Evolutionary conservation across 2,113 vertebrate genomes (phyloP).

Genomic region (Megatriorchis doriae): DNA sequence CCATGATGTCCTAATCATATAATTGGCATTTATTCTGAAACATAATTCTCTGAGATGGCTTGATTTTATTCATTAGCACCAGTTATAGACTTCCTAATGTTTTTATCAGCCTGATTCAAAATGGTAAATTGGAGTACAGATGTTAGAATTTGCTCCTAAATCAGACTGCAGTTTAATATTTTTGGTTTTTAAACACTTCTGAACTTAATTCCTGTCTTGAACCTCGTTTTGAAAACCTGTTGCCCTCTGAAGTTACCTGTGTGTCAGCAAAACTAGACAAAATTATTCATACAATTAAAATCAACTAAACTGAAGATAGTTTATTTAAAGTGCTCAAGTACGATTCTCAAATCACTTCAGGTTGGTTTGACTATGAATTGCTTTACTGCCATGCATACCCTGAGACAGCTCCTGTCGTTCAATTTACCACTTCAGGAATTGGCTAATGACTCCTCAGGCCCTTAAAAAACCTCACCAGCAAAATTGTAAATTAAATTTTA

Average conservation of each 20-base stretch:
- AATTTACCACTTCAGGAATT: not conserved
- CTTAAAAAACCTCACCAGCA: not conserved
- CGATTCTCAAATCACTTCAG: not conserved
- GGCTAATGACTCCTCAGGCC: not conserved
- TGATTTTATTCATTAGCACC: conserved; percentile 5
- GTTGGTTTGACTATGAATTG: not conserved
- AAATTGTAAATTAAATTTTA: not conserved
- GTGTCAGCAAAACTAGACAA: not conserved
- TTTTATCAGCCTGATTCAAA: conserved; percentile 12
- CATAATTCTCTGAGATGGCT: not conserved
- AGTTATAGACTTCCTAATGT: not conserved
- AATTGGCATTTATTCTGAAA: conserved; percentile 37
- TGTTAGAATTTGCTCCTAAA: not conserved
- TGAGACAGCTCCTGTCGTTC: not conserved
- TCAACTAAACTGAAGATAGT: not conserved
- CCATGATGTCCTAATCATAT: not conserved
- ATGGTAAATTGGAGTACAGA: not conserved
- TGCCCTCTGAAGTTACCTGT: not conserved
- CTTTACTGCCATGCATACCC: not conserved
- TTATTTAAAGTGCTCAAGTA: not conserved
- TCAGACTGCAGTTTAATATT: not conserved
- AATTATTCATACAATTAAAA: not conserved
- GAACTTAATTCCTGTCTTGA: not conserved
- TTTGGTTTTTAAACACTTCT: not conserved
- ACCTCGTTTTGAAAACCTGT: not conserved